These are phyloP conservation scores for Pica pica DNA, from an alignment of 2,113 vertebrate species.

Conservation along the genomic window DNA sequence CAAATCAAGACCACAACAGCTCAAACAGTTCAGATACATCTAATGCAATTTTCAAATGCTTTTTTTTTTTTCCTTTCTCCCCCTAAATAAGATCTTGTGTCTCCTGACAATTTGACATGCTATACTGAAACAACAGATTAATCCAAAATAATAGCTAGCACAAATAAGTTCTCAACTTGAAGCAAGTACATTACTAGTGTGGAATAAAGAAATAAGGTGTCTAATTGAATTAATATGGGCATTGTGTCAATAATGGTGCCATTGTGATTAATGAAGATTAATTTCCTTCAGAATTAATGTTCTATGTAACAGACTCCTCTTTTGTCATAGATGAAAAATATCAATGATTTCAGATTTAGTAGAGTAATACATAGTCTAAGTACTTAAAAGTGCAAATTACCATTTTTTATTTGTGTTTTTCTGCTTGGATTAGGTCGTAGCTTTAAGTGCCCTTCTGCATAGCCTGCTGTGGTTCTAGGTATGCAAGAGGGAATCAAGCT, in stretches of 20 bases:
- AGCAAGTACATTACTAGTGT: neutral
- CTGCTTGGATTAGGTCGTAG: neutral
- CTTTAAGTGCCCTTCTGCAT: neutral
- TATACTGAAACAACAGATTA: neutral
- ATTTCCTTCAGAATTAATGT: neutral
- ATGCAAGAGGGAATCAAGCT: neutral
- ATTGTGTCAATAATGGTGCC: neutral
- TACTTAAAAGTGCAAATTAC: neutral
- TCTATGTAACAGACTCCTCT: neutral
- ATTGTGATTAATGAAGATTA: slow-evolving; percentile 30
- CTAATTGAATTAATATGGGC: neutral
- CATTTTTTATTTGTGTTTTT: neutral
- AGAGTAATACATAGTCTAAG: neutral
- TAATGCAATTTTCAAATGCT: neutral
- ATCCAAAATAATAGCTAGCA: neutral
- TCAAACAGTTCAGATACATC: neutral
- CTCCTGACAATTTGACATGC: neutral
- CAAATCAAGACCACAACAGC: neutral
- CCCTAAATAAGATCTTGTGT: neutral
- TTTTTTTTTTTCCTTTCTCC: neutral
- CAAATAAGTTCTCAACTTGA: neutral
- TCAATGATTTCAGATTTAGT: neutral
- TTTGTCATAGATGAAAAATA: neutral
- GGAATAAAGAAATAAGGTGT: neutral
- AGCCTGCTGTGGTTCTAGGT: neutral